Evolutionary conservation across 2,888 invertebrate species (phyloP), one percentile per base, ranked within the genome.

Genomic region (Xylota sylvarum): DNA sequence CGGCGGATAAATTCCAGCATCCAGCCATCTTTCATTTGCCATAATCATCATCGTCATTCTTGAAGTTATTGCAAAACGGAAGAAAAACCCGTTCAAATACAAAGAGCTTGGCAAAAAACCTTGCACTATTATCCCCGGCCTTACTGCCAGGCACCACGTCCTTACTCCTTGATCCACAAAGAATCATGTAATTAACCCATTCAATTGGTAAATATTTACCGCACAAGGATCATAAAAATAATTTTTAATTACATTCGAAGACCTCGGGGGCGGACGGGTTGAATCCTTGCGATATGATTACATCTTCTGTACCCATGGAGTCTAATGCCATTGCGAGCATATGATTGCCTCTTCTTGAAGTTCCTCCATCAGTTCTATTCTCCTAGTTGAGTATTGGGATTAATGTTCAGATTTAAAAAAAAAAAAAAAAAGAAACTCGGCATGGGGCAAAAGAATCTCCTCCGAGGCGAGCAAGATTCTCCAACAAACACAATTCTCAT

Each of bases 171-270:
- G 67, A 67, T 74, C 70, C 78, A 62, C 37, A 52, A 79, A 73
- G 64, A 83, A 82, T 84, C 83, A 64, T 82, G 77, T 86, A 88
- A 88, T 88, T 88, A 85, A 88, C 86, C 79, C 87, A 86, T 88
- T 88, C 86, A 88, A 88, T 88, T 87, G 88, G 86, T 82, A 88
- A 88, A 88, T 87, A 88, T 88, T 88, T 88, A 80, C 88, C 77
- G 77, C 88, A 87, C 72, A 80, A 82, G 86, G 69, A 84, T 84
- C 80, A 88, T 88, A 87, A 88, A 88, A 88, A 88, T 88, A 73
- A 88, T 88, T 88, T 88, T 88, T 78, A 88, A 88, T 88, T 88
- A 82, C 82, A 79, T 86, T 86, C 77, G 70, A 77, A 78, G 84
- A 67, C 67, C 70, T 69, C 48, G 35, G 55, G 65, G 76, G 58